Base-by-base conservation (phyloP, 2,113 vertebrate genomes). In the Elachura formosa region DNA sequence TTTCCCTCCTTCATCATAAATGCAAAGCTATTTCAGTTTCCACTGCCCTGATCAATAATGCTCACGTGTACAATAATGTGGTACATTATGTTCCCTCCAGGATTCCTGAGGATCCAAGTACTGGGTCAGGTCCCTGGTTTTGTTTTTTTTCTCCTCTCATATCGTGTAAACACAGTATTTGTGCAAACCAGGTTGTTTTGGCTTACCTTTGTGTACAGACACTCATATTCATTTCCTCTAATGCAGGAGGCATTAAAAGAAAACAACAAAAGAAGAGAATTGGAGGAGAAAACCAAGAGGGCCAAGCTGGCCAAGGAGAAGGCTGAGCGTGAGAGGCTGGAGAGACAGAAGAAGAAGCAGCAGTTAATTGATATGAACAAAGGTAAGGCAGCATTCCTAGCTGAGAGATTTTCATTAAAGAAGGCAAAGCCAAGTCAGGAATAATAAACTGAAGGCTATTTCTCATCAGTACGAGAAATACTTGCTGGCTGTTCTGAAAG, bases 301-400 rank as follows among this genome's bases (percentile, higher is more conserved):
- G 99, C 99, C 97, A 99, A 99, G 96, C 83, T 99, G 97, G 99
- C 99, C 25, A 99, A 99, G 98, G 99, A 99, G 95, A 99, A 99
- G 97, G 99, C 99, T 4, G 99, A 99, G 96, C 98, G 98, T 6
- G 99, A 99, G 97, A 99, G 99, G 91, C 96, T 98, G 91, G 99
- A 99, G 94, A 97, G 99, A 23, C 99, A 99, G 98, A 98, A 99
- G 97, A 99, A 99, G 98, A 99, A 99, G 98, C 99, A 99, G 96
- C 98, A 99, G 91, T 97, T 99, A 97, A 99, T 99, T 98, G 99
- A 99, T 97, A 99, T 99, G 98, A 99, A 99, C 98, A 99, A 99
- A 99, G 99, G 99, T 99, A 98, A 66, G 96, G 75, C 75, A 93
- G 8, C 26, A 13, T 43, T 93, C 83, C 12, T 9, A 36, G 29